Conservation (phyloP, 2,797 vertebrate species). For the Acanthurus tractus region DNA sequence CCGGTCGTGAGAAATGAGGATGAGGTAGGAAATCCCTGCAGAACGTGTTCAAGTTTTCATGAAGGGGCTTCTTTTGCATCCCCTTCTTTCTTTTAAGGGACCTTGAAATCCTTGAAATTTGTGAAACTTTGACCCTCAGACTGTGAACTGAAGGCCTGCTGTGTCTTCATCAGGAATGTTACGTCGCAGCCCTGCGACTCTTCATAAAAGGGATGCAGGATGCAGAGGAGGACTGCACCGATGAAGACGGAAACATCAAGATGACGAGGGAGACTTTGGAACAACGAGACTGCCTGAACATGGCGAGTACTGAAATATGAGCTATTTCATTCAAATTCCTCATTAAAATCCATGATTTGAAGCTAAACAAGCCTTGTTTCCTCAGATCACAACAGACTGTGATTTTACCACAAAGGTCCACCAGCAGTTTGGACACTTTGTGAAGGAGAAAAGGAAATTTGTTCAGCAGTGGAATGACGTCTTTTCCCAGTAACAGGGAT, state of each 20-base stretch:
- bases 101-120: neutral
- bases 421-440: neutral
- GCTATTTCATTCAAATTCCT: neutral
- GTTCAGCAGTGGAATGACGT: rapidly evolving
- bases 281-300: rapidly evolving
- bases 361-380: conserved; percentile 29
- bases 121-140: neutral
- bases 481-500: neutral
- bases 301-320: conserved; percentile 36
- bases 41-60: neutral
- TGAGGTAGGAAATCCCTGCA: conserved; percentile 55
- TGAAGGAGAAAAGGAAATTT: rapidly evolving
- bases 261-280: neutral
- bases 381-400: conserved; percentile 2
- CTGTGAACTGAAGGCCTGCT: neutral
- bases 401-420: neutral
- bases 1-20: rapidly evolving
- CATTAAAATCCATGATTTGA: conserved; percentile 1
- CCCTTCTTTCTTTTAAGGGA: too few species aligned
- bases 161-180: conserved; percentile 32
- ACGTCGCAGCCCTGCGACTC: rapidly evolving
- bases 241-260: too few species aligned
- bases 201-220: rapidly evolving
- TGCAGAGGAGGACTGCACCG: neutral
- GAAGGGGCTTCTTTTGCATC: neutral